phyloP scores from a whole-genome alignment of 2,113 vertebrate species.

The Solea solea region DNA sequence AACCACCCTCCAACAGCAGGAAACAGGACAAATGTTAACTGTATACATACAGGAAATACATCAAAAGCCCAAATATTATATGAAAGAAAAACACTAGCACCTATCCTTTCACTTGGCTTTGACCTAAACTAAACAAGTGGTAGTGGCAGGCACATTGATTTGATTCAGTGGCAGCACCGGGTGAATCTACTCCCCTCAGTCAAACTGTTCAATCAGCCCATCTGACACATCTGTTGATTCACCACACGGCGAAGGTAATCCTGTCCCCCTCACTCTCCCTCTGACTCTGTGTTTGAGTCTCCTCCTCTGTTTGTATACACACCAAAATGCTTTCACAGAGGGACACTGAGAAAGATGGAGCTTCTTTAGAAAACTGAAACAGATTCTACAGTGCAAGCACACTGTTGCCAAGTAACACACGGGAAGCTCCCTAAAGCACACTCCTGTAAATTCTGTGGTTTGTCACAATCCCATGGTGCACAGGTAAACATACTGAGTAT shows the following conservation, averaged over 20 bases:
- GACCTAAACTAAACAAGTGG: not conserved
- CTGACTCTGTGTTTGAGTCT: not conserved
- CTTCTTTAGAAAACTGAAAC: slow-evolving; percentile 61
- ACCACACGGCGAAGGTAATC: not conserved
- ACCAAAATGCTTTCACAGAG: slow-evolving; percentile 18
- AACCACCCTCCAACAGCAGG: too few species aligned
- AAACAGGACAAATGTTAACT: too few species aligned
- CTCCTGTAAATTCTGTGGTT: slow-evolving; percentile 57
- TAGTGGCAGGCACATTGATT: not conserved
- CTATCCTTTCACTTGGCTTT: not conserved
- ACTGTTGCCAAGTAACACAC: slow-evolving; percentile 79
- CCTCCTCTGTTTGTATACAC: slow-evolving; percentile 5
- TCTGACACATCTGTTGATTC: slow-evolving; percentile 38
- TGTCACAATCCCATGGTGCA: slow-evolving; percentile 58
- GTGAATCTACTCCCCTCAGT: slow-evolving; percentile 4
- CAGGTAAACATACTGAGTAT: slow-evolving; percentile 67
- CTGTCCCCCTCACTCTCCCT: not conserved
- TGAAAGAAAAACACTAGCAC: too few species aligned
- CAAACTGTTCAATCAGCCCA: not conserved
- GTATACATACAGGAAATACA: too few species aligned
- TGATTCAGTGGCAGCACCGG: not conserved
- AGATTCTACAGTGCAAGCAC: slow-evolving; percentile 53
- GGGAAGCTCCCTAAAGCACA: slow-evolving; percentile 66
- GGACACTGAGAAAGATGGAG: slow-evolving; percentile 2
- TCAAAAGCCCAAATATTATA: too few species aligned